phyloP scores from a whole-genome alignment of 2,888 invertebrate genomes.

The Caenorhabditis becei region DNA sequence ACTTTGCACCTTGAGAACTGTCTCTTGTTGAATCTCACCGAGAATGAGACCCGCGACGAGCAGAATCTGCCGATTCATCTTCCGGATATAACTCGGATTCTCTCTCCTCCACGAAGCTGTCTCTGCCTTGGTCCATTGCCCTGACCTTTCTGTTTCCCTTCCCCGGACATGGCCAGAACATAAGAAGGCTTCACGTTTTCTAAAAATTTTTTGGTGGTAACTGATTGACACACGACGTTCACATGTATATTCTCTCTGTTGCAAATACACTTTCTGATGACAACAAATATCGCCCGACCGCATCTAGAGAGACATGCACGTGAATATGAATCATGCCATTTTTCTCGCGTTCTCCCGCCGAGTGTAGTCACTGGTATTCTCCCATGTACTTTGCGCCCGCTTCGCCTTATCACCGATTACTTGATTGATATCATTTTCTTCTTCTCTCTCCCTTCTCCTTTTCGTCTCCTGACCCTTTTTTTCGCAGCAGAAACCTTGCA shows the following conservation, averaged over 20 bases:
- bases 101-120: not conserved
- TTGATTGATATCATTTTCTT: slow-evolving; percentile 45
- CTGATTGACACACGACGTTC: not conserved
- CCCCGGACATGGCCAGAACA: not conserved
- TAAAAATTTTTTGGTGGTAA: not conserved
- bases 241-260: not conserved
- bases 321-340: slow-evolving; percentile 58
- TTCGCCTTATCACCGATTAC: slow-evolving; percentile 22
- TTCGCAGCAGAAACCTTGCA: slow-evolving; percentile 19
- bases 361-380: slow-evolving; percentile 32
- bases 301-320: slow-evolving; percentile 15
- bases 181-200: not conserved
- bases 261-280: not conserved
- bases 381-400: slow-evolving; percentile 52
- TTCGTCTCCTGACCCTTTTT: slow-evolving; percentile 34
- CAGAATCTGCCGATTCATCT: slow-evolving; percentile 23
- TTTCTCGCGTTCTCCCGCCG: slow-evolving; percentile 29
- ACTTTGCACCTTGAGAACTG: too few species aligned
- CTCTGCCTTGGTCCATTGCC: slow-evolving; percentile 12
- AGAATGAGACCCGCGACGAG: slow-evolving; percentile 12
- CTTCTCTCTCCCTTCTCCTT: not conserved
- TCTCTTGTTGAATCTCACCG: not conserved
- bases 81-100: not conserved
- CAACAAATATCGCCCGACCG: not conserved
- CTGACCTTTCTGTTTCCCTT: slow-evolving; percentile 7